Evolutionary conservation across 2,888 invertebrate species (phyloP), one percentile per base, ranked within the genome.

Genomic region (Drosophila antonietae): DNA sequence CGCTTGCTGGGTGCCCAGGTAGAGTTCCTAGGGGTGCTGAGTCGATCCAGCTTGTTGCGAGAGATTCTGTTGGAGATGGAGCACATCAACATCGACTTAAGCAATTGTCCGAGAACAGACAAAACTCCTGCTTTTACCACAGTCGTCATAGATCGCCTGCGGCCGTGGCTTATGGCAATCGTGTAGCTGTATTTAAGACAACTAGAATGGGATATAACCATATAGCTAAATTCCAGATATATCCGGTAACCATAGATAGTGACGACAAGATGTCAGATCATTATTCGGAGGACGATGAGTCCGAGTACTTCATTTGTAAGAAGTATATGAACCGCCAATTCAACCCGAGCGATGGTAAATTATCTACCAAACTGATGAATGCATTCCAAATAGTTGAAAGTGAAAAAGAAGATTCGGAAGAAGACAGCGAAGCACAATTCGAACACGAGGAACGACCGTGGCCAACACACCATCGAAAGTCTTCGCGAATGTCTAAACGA

Each of bases 151-250:
- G 94, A 94, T 8, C 69, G 68, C 9, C 44, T 0, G 46, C 9
- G 1, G 94, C 95, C 15, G 92, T 96, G 1, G 91, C 92, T 2
- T 94, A 94, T 89, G 95, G 94, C 1, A 95, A 95, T 84, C 92
- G 90, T 57, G 91, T 95, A 23, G 95, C 95, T 15, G 95, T 95
- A 1, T 93, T 93, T 31, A 96, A 96, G 89, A 91, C 94, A 66
- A 93, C 94, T 5, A 62, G 90, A 90, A 49, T 83, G 75, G 94
- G 95, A 8, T 94, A 93, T 81, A 93, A 93, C 69, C 91, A 90
- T 20, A 80, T 93, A n/a, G 55, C 81, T 14, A 55, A 61, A 0
- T 35, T 78, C 9, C 46, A 57, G 9, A 68, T 47, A 2, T 78
- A 75, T 57, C 79, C 75, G 3, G 14, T 20, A 9, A 49, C 65